Evolutionary conservation across 2,113 vertebrate genomes (phyloP), one percentile per base, ranked within the genome.

Genomic region (Cisticola juncidis): DNA sequence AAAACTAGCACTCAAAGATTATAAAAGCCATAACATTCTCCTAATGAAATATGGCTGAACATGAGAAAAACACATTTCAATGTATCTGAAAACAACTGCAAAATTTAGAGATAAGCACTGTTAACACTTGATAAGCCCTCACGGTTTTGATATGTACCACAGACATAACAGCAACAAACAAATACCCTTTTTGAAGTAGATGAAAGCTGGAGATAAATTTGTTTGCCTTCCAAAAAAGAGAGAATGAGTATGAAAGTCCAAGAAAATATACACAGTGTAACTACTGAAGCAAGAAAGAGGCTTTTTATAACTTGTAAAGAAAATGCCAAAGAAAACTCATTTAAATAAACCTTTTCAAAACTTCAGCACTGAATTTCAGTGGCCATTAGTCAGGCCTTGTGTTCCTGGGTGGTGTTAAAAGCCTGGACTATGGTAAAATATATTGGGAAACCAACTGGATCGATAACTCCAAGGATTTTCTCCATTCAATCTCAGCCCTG

Each of bases 1-100:
- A 86, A 97, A 97, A 95, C 83, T 95, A 97, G 94, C 96, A 97
- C 96, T 96, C 95, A 94, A 95, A 97, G 95, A 98, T 97, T 97
- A 87, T 95, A 97, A 97, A 97, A 96, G 88, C 95, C 93, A 65
- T 97, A 96, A 93, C 94, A 90, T 96, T 70, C 69, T 62, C 79
- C 85, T 95, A 94, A 96, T 96, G 96, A 96, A 97, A 95, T 72
- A 94, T 81, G 96, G 77, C 85, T 86, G 88, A 83, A 97, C 88
- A 97, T 73, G 91, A 98, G 93, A 86, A 94, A 58, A 93, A 83
- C 65, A 91, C 84, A 94, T 97, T 95, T 97, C 95, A 90, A 15
- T 95, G 62, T 86, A 89, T 96, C 92, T 87, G 73, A 93, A 95
- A 96, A 97, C 85, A 97, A 93, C 85, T 92, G 85, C 92, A 95